These are phyloP conservation scores for Idaea dimidiata DNA, from an alignment of 2,888 invertebrate species.

Conservation along the genomic window DNA sequence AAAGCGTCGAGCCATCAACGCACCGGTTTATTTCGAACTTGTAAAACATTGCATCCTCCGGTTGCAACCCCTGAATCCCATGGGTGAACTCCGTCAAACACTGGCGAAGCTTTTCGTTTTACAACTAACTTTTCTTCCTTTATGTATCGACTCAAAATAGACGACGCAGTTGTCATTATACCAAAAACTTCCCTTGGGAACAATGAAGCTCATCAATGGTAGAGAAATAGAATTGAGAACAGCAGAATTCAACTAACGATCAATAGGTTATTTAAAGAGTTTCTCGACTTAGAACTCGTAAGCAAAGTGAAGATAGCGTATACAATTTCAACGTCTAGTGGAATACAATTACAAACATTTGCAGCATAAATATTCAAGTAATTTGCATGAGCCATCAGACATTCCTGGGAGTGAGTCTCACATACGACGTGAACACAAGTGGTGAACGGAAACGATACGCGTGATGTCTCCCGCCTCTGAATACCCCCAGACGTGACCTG, in stretches of 20 bases:
- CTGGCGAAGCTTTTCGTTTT: slow-evolving; percentile 30
- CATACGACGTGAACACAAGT: slow-evolving; percentile 46
- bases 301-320: background rate
- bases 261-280: background rate
- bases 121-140: background rate
- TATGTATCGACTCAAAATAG: slow-evolving; percentile 14
- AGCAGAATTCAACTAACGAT: background rate
- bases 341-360: slow-evolving; percentile 13
- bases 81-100: slow-evolving; percentile 35
- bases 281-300: background rate
- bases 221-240: background rate
- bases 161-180: slow-evolving; percentile 12
- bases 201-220: slow-evolving; percentile 7
- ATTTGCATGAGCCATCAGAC: slow-evolving; percentile 26
- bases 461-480: slow-evolving; percentile 62
- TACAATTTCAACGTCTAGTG: slow-evolving; percentile 2
- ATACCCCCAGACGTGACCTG: slow-evolving; percentile 64
- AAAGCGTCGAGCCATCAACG: slow-evolving; percentile 38
- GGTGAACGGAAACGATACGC: slow-evolving; percentile 67
- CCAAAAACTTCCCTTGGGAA: slow-evolving; percentile 11
- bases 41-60: slow-evolving; percentile 34
- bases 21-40: slow-evolving; percentile 36
- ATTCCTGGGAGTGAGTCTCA: slow-evolving; percentile 30
- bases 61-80: slow-evolving; percentile 29
- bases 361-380: slow-evolving; percentile 5